phyloP scores from a whole-genome alignment of 2,797 vertebrate genomes.

The Meriones psammophilus region DNA sequence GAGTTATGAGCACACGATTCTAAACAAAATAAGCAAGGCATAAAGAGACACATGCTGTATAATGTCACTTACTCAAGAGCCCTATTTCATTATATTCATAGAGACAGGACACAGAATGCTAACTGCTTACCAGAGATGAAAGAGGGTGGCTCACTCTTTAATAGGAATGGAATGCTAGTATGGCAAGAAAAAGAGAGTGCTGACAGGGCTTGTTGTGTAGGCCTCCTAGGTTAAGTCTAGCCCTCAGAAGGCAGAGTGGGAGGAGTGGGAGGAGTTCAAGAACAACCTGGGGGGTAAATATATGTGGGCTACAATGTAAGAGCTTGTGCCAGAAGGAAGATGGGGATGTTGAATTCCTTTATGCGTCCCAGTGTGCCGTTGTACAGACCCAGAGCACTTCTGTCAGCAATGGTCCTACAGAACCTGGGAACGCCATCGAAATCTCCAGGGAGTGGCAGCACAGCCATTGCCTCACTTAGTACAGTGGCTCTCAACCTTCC shows the following conservation, averaged over 20 bases:
- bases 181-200: neutral
- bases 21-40: neutral
- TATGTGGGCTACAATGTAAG: no score
- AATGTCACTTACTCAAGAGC: neutral
- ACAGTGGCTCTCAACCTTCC: neutral
- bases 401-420: accelerated
- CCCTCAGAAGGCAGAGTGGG: neutral
- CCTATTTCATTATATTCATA: neutral
- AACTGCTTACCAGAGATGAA: neutral
- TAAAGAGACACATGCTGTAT: neutral
- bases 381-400: neutral
- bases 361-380: neutral
- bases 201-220: neutral
- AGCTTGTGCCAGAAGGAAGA: neutral
- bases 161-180: neutral
- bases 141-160: neutral
- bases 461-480: neutral
- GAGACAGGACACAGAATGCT: neutral
- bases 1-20: neutral
- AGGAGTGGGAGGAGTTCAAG: neutral
- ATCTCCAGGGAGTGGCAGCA: neutral
- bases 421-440: neutral
- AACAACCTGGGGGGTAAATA: neutral
- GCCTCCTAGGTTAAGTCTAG: neutral
- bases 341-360: neutral